A percentile compares a stretch with the other conserved stretches of the same genome.
Conservation (phyloP, 2,888 invertebrate species). For the Dyspetes luteomarginatus region DNA sequence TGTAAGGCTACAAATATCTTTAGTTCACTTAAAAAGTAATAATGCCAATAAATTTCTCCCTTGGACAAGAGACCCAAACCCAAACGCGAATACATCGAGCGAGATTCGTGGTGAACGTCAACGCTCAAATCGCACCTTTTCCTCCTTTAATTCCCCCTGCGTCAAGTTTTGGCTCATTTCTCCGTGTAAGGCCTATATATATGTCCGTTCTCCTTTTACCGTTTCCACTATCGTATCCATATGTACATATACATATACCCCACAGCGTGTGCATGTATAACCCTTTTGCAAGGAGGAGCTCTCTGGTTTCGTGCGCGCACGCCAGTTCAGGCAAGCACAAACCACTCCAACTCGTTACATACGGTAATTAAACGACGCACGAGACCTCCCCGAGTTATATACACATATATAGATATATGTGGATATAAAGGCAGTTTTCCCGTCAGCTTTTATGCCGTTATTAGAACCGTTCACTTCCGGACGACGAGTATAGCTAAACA, state of each 20-base stretch:
- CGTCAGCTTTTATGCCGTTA: conserved; percentile 71
- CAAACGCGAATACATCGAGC: too few relatives aligned
- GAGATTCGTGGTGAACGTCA: conserved; percentile 73
- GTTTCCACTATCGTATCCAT: conserved; percentile 40
- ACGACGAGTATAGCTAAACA: conserved; percentile 52
- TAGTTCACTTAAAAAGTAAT: too few relatives aligned
- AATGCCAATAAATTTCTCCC: too few relatives aligned
- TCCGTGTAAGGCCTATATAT: conserved; percentile 29
- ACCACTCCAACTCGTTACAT: conserved; percentile 82
- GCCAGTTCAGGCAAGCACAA: conserved; percentile 70
- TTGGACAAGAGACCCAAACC: too few relatives aligned
- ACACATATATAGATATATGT: background rate
- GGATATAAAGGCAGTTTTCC: conserved; percentile 39
- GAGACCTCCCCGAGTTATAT: conserved; percentile 75
- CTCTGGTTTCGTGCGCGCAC: conserved; percentile 79
- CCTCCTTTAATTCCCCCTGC: conserved; percentile 5
- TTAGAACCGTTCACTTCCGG: conserved; percentile 72
- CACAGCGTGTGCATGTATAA: conserved; percentile 18
- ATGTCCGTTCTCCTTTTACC: conserved; percentile 30
- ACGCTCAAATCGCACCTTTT: background rate
- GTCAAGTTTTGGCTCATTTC: conserved; percentile 31
- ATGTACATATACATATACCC: background rate
- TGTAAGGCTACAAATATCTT: too few relatives aligned
- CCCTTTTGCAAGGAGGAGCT: conserved; percentile 64
- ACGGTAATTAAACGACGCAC: conserved; percentile 83